phyloP scores from a whole-genome alignment of 2,113 vertebrate species.

The Erythrocercus mccallii region DNA sequence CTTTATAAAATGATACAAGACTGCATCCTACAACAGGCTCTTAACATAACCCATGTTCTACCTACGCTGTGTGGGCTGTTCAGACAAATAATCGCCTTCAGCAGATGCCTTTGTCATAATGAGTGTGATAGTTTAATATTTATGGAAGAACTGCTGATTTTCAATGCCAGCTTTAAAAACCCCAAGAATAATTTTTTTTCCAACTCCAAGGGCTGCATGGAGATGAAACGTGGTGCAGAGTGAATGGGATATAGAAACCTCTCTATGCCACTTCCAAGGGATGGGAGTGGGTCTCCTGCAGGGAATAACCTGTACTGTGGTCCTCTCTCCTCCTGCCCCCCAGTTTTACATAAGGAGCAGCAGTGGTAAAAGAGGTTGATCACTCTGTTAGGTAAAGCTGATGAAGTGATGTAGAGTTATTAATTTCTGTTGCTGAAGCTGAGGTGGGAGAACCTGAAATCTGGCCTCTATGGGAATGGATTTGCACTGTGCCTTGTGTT shows the following conservation, averaged over 20 bases:
- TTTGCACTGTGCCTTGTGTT: background rate
- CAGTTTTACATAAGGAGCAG: background rate
- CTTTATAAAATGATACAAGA: slow-evolving; percentile 34
- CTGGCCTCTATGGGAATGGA: slow-evolving; percentile 39
- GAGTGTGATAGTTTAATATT: slow-evolving; percentile 58
- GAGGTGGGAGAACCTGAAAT: slow-evolving; percentile 25
- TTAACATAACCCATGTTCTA: slow-evolving; percentile 60
- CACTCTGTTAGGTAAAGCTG: background rate
- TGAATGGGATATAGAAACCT: background rate
- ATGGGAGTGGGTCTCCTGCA: background rate
- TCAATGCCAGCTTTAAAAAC: slow-evolving; percentile 39
- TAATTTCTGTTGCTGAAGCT: background rate
- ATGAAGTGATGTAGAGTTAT: background rate
- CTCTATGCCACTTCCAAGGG: fast-evolving
- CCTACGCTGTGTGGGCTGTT: slow-evolving; percentile 56
- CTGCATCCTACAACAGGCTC: slow-evolving; percentile 43
- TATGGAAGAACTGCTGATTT: slow-evolving; percentile 58
- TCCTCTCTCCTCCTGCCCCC: background rate
- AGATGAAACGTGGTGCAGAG: background rate
- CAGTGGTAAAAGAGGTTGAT: background rate
- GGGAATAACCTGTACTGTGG: background rate
- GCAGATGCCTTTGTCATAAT: slow-evolving; percentile 65
- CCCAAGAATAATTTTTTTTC: background rate
- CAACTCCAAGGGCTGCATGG: background rate
- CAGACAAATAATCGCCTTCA: slow-evolving; percentile 62